Conservation (phyloP, 2,113 vertebrate species). For the Gobiocypris rarus region DNA sequence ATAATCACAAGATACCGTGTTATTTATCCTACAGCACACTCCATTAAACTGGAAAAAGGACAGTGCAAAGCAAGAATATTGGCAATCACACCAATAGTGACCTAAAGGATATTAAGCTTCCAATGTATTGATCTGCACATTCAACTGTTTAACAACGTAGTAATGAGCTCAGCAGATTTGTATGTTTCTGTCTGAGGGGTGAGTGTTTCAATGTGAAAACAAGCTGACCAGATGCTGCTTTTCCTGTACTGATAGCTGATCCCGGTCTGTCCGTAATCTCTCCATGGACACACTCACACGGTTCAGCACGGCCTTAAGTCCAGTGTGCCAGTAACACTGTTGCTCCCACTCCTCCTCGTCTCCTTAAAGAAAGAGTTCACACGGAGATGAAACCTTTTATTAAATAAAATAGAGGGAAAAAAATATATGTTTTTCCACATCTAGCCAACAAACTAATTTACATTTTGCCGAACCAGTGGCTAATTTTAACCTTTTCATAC, state of each 20-base stretch:
- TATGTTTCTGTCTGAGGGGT: neutral
- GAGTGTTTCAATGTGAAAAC: neutral
- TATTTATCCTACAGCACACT: conserved; percentile 12
- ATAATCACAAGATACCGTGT: neutral
- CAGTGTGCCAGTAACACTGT: conserved; percentile 73
- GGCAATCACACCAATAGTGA: neutral
- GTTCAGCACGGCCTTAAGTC: conserved; percentile 74
- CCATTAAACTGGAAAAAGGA: conserved; percentile 18
- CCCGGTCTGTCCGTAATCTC: conserved; percentile 73
- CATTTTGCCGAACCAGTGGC: neutral
- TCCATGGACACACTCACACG: conserved; percentile 73
- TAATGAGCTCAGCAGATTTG: neutral
- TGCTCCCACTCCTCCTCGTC: conserved; percentile 82
- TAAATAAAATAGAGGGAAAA: neutral
- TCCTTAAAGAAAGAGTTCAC: conserved; percentile 65
- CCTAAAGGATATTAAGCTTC: neutral
- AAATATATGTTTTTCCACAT: neutral
- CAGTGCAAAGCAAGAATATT: conserved; percentile 8
- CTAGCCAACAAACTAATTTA: neutral
- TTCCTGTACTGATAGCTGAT: conserved; percentile 60
- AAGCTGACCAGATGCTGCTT: conserved; percentile 62
- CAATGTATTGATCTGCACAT: conserved; percentile 13
- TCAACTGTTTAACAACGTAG: conserved; percentile 16
- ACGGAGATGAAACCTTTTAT: neutral
- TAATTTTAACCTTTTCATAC: too few relatives aligned